phyloP scores from a whole-genome alignment of 1,140 invertebrate species.

The Radopholus similis region DNA sequence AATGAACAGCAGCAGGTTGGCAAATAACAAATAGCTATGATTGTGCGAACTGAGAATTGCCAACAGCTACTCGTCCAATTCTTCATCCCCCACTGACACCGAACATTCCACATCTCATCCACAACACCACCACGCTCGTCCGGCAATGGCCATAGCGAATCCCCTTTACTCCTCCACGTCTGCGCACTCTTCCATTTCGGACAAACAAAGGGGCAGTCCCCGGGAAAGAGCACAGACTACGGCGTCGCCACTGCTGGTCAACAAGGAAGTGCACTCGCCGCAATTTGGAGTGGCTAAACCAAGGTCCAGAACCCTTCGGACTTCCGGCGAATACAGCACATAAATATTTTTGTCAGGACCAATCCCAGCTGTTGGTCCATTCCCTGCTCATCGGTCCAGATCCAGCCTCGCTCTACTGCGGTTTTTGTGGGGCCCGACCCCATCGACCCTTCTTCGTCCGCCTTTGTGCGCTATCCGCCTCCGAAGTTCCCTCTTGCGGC shows the following conservation, averaged over 20 bases:
- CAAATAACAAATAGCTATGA: too few relatives aligned
- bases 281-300: not conserved
- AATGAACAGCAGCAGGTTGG: conserved; percentile 41
- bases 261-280: not conserved
- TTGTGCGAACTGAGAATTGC: not conserved
- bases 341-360: conserved; percentile 10
- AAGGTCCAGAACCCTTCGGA: not conserved
- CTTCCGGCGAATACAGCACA: not conserved
- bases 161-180: conserved; percentile 19
- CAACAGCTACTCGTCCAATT: conserved; percentile 18
- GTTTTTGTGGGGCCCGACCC: not conserved
- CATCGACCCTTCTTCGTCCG: not conserved
- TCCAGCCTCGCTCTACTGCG: not conserved
- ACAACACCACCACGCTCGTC: conserved; percentile 2
- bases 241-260: not conserved
- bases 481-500: conserved; percentile 1
- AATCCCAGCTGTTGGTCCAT: conserved; percentile 21
- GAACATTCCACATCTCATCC: not conserved
- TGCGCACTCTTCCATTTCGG: not conserved
- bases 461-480: conserved; percentile 7
- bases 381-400: not conserved
- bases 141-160: conserved; percentile 30
- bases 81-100: conserved; percentile 10
- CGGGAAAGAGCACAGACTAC: not conserved
- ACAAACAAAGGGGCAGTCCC: not conserved